These are phyloP conservation scores for Enoplosus armatus DNA, from an alignment of 2,797 vertebrate species.

Conservation along the genomic window DNA sequence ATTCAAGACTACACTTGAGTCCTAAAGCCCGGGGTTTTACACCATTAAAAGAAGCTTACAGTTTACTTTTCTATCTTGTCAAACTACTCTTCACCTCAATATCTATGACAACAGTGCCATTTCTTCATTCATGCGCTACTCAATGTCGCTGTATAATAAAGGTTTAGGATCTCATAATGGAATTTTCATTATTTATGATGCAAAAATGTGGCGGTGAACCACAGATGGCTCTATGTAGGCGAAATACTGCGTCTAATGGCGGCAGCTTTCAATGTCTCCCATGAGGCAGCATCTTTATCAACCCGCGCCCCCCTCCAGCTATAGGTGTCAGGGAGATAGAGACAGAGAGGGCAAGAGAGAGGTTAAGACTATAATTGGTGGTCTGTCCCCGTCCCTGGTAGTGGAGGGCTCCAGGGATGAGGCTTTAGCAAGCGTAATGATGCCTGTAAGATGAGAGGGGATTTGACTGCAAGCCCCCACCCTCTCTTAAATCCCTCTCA, in stretches of 20 bases:
- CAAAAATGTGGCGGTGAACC: constrained; percentile 3
- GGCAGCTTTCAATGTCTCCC: constrained; percentile 34
- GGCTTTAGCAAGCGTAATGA: constrained; percentile 82
- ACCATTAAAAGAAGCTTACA: neutral
- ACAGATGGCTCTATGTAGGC: neutral
- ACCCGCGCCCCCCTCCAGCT: neutral
- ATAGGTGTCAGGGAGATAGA: constrained; percentile 52
- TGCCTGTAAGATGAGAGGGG: constrained; percentile 84
- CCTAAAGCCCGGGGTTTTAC: neutral
- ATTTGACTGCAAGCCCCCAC: constrained; percentile 72
- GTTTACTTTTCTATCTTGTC: neutral
- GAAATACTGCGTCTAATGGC: neutral
- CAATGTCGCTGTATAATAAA: neutral
- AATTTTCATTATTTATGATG: constrained; percentile 27
- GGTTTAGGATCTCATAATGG: constrained; percentile 11
- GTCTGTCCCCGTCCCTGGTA: constrained; percentile 79
- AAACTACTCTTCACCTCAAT: neutral
- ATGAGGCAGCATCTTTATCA: constrained; percentile 39
- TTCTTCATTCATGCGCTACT: neutral
- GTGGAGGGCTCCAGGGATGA: constrained; percentile 71
- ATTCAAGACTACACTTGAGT: neutral
- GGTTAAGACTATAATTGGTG: constrained; percentile 86
- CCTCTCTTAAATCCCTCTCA: constrained; percentile 54
- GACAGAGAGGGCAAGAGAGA: constrained; percentile 42
- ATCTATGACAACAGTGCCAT: neutral